Base-by-base conservation (phyloP, 1,140 invertebrate genomes). In the Nilaparvata lugens region DNA sequence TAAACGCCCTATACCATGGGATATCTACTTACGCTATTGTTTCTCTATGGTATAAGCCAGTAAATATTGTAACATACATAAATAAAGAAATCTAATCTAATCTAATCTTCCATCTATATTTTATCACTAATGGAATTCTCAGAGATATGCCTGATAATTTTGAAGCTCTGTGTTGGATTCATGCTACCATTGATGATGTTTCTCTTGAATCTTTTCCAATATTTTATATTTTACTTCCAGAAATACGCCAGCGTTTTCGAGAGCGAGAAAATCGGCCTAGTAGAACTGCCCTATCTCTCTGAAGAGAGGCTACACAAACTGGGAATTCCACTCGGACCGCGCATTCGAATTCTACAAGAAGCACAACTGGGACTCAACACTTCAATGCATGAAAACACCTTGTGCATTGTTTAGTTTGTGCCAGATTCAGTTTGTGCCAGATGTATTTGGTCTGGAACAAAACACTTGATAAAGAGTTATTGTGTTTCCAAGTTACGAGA, bases 231-330 rank as follows among this genome's bases (percentile, higher is more conserved):
- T 23, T 60, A 14, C 28, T 79, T 78, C 16, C 75, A 95, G 91
- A 94, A 93, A 87, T 96, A 94, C 71, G 89, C 89, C 6, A 76
- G 75, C 0, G 79, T 87, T 28, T 88, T 96, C 67, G 91, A 95
- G 68, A 85, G 86, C 60, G 92, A 95, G 73, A 86, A 89, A 67
- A 89, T 95, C 23, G 92, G 92, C 11, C 89, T 95, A 75, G 86
- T 93, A 25, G 93, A 96, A 74, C 76, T 96, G 51, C 92, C 92
- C 2, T 95, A 94, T 75, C 77, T 96, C 64, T 91, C 86, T 4
- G 93, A 96, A 71, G 92, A 95, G 62, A 81, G 89, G 31, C 75
- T 97, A 11, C 83, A 93, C 65, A 91, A 91, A 61, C 84, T 97
- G 68, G 92, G 93, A 3, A 85, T 95, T 18, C 93, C 93, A 1